Percentiles rank a stretch among this genome's conserved stretches.
These are phyloP conservation scores for Protonibea diacanthus DNA, from an alignment of 2,797 vertebrate genomes.

Conservation along the genomic window DNA sequence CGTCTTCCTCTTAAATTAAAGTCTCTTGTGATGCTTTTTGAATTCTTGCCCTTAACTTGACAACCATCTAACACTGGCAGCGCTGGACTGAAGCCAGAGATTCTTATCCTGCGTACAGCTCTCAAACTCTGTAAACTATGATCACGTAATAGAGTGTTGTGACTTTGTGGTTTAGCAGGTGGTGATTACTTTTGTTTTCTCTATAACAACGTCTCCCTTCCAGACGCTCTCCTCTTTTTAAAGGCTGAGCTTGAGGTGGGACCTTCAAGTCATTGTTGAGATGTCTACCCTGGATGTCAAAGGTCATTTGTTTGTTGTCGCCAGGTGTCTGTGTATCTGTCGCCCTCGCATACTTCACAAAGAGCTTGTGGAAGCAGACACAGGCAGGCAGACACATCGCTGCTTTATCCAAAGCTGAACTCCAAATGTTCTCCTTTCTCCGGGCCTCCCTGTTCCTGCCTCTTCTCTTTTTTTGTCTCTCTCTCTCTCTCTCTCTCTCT, in stretches of 20 bases:
- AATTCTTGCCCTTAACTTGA: neutral
- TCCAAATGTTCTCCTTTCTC: conserved; percentile 32
- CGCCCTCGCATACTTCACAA: neutral
- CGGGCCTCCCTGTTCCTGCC: conserved; percentile 22
- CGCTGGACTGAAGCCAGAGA: conserved; percentile 35
- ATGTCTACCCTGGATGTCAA: conserved; percentile 31
- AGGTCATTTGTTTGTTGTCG: conserved; percentile 28
- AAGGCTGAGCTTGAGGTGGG: neutral
- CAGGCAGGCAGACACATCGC: neutral
- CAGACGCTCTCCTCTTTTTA: neutral
- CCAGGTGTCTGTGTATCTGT: conserved; percentile 23
- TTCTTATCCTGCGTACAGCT: conserved; percentile 13
- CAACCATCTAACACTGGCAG: neutral
- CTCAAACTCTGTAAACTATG: conserved; percentile 33
- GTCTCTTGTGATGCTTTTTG: neutral
- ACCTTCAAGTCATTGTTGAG: neutral
- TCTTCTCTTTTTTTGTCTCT: conserved; percentile 6
- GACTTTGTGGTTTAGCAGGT: conserved; percentile 48
- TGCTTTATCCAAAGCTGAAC: conserved; percentile 6
- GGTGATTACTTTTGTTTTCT: conserved; percentile 57
- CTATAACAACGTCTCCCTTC: conserved; percentile 9
- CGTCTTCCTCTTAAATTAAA: neutral
- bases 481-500: conserved; percentile 11
- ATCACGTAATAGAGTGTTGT: conserved; percentile 39
- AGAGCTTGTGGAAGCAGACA: neutral